Percentiles rank a stretch among this genome's conserved stretches.
Conservation (phyloP, 2,888 invertebrate genomes). For the Tetragonula carbonaria region DNA sequence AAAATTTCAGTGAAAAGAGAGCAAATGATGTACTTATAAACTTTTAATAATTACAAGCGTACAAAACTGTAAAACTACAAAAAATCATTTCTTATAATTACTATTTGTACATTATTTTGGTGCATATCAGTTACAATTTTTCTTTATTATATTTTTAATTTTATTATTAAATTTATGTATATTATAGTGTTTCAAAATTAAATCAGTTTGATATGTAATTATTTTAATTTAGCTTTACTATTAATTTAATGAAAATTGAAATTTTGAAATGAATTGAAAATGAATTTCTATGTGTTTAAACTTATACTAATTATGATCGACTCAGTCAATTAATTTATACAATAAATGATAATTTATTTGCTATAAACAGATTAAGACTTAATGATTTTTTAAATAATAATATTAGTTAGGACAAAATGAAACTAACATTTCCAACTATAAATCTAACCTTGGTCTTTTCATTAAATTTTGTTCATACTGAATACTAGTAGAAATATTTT, state of each 20-base stretch:
- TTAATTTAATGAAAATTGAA: conserved; percentile 10
- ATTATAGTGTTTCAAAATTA: conserved; percentile 10
- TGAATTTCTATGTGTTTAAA: not conserved
- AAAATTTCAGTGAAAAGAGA: not conserved
- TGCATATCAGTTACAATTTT: not conserved
- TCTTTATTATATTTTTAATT: conserved; percentile 1
- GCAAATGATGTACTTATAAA: conserved; percentile 2
- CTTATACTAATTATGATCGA: not conserved
- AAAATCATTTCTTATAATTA: conserved; percentile 19
- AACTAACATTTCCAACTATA: conserved; percentile 29
- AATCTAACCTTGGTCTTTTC: conserved; percentile 63
- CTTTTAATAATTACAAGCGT: conserved; percentile 20
- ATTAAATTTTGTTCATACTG: conserved; percentile 15
- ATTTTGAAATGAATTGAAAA: not conserved
- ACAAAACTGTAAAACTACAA: conserved; percentile 28
- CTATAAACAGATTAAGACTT: conserved; percentile 30
- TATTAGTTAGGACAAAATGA: not conserved
- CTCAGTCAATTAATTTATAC: conserved; percentile 10
- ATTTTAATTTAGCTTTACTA: conserved; percentile 5
- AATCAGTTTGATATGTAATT: conserved; percentile 8
- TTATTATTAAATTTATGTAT: conserved; percentile 18
- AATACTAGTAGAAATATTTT: conserved; percentile 5
- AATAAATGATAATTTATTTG: not conserved
- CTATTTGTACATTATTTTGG: conserved; percentile 33
- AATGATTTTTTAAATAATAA: not conserved